Conservation (phyloP, 2,113 vertebrate species). For the Actenoides hombroni region DNA sequence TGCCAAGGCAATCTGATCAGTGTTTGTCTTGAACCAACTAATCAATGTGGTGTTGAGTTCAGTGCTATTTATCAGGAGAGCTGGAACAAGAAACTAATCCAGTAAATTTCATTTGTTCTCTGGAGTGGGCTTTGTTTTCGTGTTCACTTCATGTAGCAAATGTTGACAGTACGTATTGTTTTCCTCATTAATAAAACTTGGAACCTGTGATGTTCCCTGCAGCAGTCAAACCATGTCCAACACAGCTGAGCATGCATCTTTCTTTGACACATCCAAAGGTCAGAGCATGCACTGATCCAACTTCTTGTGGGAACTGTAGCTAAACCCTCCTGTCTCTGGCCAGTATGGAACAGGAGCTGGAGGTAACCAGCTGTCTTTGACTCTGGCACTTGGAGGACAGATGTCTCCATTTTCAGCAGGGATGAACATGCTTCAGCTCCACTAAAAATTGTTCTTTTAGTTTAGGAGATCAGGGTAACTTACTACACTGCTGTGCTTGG, state of each 20-base stretch:
- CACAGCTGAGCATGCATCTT: constrained; percentile 20
- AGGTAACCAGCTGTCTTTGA: neutral
- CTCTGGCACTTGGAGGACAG: neutral
- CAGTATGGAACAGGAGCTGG: neutral
- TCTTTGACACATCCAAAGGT: constrained; percentile 29
- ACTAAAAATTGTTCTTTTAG: neutral
- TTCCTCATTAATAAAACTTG: constrained; percentile 46
- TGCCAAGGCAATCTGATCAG: constrained; percentile 50
- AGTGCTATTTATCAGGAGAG: constrained; percentile 44
- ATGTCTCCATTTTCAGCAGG: neutral
- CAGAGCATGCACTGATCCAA: neutral
- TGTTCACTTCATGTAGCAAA: constrained; percentile 33
- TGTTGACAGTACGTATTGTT: constrained; percentile 19
- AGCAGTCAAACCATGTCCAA: neutral
- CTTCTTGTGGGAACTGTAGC: neutral
- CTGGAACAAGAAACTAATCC: constrained; percentile 34
- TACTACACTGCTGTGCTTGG: neutral
- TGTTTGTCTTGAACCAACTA: constrained; percentile 45
- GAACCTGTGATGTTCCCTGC: constrained; percentile 8
- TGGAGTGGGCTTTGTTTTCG: constrained; percentile 39
- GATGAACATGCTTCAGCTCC: neutral
- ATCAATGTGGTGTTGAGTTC: constrained; percentile 54
- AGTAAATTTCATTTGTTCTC: constrained; percentile 40
- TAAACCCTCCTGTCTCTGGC: neutral
- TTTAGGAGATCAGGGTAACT: neutral